phyloP scores from a whole-genome alignment of 1,140 invertebrate genomes.

The Apis florea region DNA sequence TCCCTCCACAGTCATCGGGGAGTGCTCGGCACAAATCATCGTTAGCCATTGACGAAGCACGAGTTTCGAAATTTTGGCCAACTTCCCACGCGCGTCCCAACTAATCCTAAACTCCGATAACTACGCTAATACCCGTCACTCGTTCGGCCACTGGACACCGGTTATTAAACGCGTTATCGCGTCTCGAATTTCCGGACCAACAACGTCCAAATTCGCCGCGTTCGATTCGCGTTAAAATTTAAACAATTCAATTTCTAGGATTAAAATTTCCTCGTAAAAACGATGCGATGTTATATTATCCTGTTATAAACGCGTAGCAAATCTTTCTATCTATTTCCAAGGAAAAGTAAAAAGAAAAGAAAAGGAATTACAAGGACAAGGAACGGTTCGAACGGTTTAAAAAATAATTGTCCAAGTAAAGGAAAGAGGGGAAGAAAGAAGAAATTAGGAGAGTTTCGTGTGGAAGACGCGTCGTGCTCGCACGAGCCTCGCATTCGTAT shows the following conservation, averaged over 20 bases:
- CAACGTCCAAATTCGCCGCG: neutral
- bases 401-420: no score
- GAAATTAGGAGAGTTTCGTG: no score
- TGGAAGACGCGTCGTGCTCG: conserved; percentile 8
- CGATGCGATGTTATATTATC: no score
- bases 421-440: no score
- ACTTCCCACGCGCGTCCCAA: conserved; percentile 7
- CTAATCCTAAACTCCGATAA: conserved; percentile 27
- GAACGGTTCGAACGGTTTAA: neutral
- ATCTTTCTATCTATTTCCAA: no score
- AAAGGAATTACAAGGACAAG: neutral
- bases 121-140: conserved; percentile 30
- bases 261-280: no score
- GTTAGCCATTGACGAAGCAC: conserved; percentile 34
- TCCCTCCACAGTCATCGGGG: conserved; percentile 23
- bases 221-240: no score
- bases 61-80: conserved; percentile 19
- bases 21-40: conserved; percentile 35
- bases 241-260: no score
- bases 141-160: neutral
- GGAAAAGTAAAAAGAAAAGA: neutral
- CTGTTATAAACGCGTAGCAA: no score
- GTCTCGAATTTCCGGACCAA: neutral
- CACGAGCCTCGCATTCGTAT: conserved; percentile 2
- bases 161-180: neutral